phyloP scores from a whole-genome alignment of 1,140 invertebrate genomes.

The Micrasema minimum region DNA sequence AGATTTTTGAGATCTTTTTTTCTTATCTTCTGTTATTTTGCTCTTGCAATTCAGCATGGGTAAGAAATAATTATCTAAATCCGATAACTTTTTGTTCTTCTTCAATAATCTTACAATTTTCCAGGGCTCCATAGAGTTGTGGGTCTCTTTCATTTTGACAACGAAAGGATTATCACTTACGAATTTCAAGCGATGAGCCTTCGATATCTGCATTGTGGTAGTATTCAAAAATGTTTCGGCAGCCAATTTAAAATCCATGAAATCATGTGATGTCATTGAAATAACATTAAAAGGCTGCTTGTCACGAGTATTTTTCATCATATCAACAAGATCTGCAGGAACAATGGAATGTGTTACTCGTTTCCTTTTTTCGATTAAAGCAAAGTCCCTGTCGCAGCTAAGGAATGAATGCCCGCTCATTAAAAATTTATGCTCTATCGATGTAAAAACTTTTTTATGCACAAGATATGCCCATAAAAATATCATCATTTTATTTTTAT shows the following conservation, averaged over 20 bases:
- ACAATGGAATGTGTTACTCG: constrained; percentile 12
- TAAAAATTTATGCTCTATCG: constrained; percentile 22
- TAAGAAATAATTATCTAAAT: constrained; percentile 5
- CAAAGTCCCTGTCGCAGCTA: constrained; percentile 22
- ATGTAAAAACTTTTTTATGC: not conserved
- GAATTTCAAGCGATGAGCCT: constrained; percentile 8
- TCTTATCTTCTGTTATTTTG: not conserved
- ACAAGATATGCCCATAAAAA: constrained; percentile 17
- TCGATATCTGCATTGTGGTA: constrained; percentile 11
- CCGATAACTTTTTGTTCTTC: not conserved
- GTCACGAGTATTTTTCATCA: constrained; percentile 24
- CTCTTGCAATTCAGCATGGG: constrained; percentile 1
- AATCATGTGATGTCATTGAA: constrained; percentile 53
- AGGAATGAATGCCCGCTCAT: constrained; percentile 22
- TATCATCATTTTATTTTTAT: constrained; percentile 14
- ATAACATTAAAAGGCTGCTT: constrained; percentile 36
- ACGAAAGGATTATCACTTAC: constrained; percentile 2
- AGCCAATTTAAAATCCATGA: constrained; percentile 6
- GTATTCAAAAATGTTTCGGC: constrained; percentile 7
- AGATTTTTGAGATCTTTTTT: not conserved
- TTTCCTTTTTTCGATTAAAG: constrained; percentile 31
- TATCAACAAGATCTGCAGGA: constrained; percentile 18
- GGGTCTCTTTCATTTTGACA: constrained; percentile 4
- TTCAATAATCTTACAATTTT: constrained; percentile 1
- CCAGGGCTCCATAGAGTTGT: constrained; percentile 9